These are phyloP conservation scores for Cyphomyrmex costatus DNA, from an alignment of 1,140 invertebrate genomes.

Conservation along the genomic window DNA sequence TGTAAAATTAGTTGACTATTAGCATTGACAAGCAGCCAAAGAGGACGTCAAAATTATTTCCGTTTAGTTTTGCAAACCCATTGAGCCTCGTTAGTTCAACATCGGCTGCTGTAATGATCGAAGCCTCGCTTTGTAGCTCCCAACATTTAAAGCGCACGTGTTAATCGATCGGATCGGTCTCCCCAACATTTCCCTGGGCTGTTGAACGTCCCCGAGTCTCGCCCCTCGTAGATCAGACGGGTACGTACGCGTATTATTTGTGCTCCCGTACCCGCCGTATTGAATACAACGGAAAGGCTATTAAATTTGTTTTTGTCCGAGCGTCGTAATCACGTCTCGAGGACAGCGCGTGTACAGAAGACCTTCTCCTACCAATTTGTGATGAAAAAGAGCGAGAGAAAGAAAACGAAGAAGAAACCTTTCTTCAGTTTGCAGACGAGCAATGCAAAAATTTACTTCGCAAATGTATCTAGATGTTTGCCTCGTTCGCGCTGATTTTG, in stretches of 20 bases:
- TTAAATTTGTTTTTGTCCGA: constrained; percentile 79
- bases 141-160: constrained; percentile 59
- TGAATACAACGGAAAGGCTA: constrained; percentile 72
- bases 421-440: constrained; percentile 30
- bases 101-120: constrained; percentile 39
- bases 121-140: constrained; percentile 44
- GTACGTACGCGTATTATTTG: neutral
- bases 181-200: constrained; percentile 41
- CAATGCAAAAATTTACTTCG: constrained; percentile 60
- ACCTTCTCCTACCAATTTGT: constrained; percentile 58
- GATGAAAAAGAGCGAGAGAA: constrained; percentile 5
- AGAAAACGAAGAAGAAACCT: neutral
- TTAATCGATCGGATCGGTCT: constrained; percentile 54
- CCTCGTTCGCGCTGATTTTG: neutral
- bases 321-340: constrained; percentile 73
- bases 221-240: constrained; percentile 42
- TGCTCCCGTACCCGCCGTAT: constrained; percentile 50
- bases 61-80: constrained; percentile 1
- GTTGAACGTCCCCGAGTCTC: constrained; percentile 48
- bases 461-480: constrained; percentile 18
- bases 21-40: neutral
- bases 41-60: constrained; percentile 24
- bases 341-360: constrained; percentile 39
- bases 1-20: neutral
- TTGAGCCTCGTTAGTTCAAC: constrained; percentile 27